phyloP scores from a whole-genome alignment of 2,888 invertebrate genomes.

The Scaptomyza polygonia region DNA sequence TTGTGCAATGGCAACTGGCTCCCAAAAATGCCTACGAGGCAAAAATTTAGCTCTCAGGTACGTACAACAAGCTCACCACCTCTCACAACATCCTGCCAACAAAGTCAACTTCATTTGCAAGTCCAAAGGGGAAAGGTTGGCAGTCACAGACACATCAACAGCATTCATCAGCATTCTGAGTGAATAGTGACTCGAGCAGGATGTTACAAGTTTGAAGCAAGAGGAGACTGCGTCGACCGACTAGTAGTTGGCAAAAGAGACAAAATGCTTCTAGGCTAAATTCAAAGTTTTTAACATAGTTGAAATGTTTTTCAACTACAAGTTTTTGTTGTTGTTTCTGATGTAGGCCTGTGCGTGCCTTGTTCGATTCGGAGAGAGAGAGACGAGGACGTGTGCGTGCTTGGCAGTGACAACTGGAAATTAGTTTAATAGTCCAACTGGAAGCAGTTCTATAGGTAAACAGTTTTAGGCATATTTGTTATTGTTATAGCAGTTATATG shows the following conservation, averaged over 20 bases:
- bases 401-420: conserved; percentile 77
- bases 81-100: conserved; percentile 52
- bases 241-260: too few relatives aligned
- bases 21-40: conserved; percentile 75
- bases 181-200: conserved; percentile 47
- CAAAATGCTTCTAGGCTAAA: conserved; percentile 22
- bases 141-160: conserved; percentile 47
- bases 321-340: conserved; percentile 21
- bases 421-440: conserved; percentile 77
- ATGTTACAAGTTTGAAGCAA: too few relatives aligned
- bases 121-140: conserved; percentile 16
- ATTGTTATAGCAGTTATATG: conserved; percentile 65
- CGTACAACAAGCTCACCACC: background rate
- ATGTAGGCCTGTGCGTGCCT: conserved; percentile 46
- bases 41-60: conserved; percentile 33
- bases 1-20: conserved; percentile 54
- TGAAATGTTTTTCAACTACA: conserved; percentile 40
- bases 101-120: conserved; percentile 75
- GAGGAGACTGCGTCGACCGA: background rate
- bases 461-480: conserved; percentile 45
- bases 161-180: conserved; percentile 60
- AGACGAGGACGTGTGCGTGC: conserved; percentile 61
- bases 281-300: conserved; percentile 61
- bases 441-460: conserved; percentile 56
- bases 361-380: conserved; percentile 32